Percentiles rank a stretch among this genome's conserved stretches.
These are phyloP conservation scores for Sebastes dallii DNA, from an alignment of 2,797 vertebrate species.

Conservation along the genomic window DNA sequence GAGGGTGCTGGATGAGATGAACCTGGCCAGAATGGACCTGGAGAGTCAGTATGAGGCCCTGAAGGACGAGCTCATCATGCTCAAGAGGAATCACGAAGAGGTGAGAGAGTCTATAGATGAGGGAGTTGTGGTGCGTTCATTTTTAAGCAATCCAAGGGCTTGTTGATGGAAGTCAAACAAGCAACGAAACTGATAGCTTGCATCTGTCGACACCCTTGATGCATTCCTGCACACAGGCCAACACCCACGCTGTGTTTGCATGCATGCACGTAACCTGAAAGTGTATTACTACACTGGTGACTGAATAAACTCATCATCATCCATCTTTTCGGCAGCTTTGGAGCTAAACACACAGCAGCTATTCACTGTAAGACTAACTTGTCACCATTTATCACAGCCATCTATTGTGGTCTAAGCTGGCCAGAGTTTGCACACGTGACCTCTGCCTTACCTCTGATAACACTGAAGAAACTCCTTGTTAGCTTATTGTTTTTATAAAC, in stretches of 20 bases:
- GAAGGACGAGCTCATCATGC: conserved; percentile 82
- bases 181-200: background rate
- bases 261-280: background rate
- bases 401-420: background rate
- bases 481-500: conserved; percentile 33
- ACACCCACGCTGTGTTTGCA: conserved; percentile 8
- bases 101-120: conserved; percentile 57
- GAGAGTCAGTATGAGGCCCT: conserved; percentile 83
- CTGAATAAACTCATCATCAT: conserved; percentile 22
- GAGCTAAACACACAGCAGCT: conserved; percentile 8
- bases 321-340: conserved; percentile 1
- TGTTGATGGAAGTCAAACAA: background rate
- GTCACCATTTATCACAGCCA: conserved; percentile 4
- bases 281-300: background rate
- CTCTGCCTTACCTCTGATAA: conserved; percentile 14
- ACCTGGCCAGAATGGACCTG: conserved; percentile 78
- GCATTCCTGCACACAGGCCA: background rate
- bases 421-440: conserved; percentile 1
- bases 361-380: conserved; percentile 6
- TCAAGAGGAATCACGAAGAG: conserved; percentile 86
- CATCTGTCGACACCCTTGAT: background rate
- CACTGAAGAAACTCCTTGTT: conserved; percentile 32
- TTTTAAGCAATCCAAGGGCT: background rate
- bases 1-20: conserved; percentile 80
- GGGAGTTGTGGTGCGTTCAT: too few species aligned